These are phyloP conservation scores for Syncerus caffer DNA, from an alignment of 2,797 vertebrate genomes.

Conservation along the genomic window DNA sequence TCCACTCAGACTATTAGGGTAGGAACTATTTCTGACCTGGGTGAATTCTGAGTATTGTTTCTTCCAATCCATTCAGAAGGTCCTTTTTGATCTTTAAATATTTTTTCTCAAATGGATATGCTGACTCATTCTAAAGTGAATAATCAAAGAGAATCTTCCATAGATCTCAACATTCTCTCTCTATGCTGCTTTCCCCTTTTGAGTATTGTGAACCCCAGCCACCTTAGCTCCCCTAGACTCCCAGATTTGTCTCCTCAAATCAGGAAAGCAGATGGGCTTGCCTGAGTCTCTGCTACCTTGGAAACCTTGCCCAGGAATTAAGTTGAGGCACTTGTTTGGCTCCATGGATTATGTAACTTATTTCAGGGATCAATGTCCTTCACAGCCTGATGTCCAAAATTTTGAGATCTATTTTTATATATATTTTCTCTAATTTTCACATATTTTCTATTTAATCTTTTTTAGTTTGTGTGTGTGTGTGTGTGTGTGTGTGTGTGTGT, in stretches of 20 bases:
- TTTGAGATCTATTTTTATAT: background rate
- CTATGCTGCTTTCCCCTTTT: background rate
- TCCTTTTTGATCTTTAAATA: background rate
- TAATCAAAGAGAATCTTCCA: rapidly evolving
- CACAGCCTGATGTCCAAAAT: background rate
- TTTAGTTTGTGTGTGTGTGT: background rate
- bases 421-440: background rate
- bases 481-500: too few species aligned
- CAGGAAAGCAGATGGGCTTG: background rate
- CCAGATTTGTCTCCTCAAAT: background rate
- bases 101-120: background rate
- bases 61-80: background rate
- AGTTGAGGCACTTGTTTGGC: background rate
- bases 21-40: background rate
- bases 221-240: background rate
- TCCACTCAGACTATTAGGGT: background rate
- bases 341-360: background rate
- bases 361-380: background rate
- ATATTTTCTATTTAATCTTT: background rate
- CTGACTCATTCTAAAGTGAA: background rate
- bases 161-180: background rate
- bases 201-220: background rate
- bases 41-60: background rate
- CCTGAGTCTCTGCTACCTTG: background rate
- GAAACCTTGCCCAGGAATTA: background rate